Base-by-base conservation (phyloP, 2,797 vertebrate genomes). In the Microchirus variegatus region DNA sequence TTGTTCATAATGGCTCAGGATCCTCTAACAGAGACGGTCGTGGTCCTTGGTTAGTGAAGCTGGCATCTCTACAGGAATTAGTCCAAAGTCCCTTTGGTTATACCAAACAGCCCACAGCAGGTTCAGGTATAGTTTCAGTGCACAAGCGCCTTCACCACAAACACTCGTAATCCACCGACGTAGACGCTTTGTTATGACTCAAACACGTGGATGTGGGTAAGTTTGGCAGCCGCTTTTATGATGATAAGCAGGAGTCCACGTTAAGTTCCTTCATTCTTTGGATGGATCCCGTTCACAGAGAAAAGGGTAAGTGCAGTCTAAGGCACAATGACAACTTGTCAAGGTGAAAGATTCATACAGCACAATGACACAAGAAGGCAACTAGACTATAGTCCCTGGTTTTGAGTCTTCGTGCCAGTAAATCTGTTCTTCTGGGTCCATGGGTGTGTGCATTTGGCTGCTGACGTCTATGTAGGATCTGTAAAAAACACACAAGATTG, bases 401-500 rank as follows among this genome's bases (percentile, higher is more conserved):
- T 98, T 97, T 9, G 96, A 96, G 78, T 96, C 93, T 82, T 97
- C 96, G 0, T 98, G 96, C 97, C 97, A 99, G 58, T 91, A 90
- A 16, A 99, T 94, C 87, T 95, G 90, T 61, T 97, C 95, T 0
- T 89, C 89, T 8, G 89, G 84, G 54, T 94, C 93, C 81, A 90
- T 74, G 75, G 80, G 80, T 0, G 83, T 89, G 73, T 93, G 91
- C 85, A 93, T 8, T 46, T 41, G 93, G 81, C 80, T 81, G 82
- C 85, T 90, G 26, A 91, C 69, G 51, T 97, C 96, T 4, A 92
- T 18, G 9, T 94, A 94, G 0, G 89, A 94, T 78, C 97, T 99
- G 87, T 1, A 77, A 88, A 57, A 86, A 70, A 85, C 59, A 91
- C 59, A 85, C 16, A 77, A 18, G 56, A 74, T 48, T 40, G 11